phyloP scores from a whole-genome alignment of 2,797 vertebrate species.

The Coregonus ussuriensis region DNA sequence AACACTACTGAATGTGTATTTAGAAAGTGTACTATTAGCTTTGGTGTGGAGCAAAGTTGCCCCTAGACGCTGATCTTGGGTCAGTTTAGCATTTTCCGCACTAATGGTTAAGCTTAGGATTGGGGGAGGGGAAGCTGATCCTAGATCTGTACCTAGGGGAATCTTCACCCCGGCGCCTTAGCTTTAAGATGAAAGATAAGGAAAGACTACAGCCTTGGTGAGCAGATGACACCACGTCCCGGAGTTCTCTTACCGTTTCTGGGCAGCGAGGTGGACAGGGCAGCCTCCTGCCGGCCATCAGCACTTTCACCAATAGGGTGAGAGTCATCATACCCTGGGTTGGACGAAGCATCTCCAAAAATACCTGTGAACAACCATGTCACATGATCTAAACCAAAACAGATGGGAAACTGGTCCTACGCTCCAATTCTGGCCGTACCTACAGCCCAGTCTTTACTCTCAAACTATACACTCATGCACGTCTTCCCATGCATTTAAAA shows the following conservation, averaged over 20 bases:
- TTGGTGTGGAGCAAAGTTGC: too few relatives aligned
- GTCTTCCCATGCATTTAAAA: neutral
- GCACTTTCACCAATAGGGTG: conserved; percentile 75
- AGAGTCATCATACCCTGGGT: conserved; percentile 88
- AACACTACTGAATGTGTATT: neutral
- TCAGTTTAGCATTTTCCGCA: too few relatives aligned
- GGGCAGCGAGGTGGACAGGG: conserved; percentile 75
- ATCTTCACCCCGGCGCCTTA: too few relatives aligned
- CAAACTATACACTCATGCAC: neutral
- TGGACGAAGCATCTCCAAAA: conserved; percentile 80
- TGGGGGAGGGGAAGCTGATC: too few relatives aligned
- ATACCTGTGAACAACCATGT: conserved; percentile 67
- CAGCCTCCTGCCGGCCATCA: conserved; percentile 80
- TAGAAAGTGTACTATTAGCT: neutral
- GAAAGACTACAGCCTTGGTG: too few relatives aligned
- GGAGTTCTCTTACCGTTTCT: conserved; percentile 68
- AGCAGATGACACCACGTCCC: neutral
- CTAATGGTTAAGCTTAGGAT: too few relatives aligned
- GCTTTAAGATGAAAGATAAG: too few relatives aligned
- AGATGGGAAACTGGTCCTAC: neutral
- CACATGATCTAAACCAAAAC: neutral
- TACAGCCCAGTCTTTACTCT: neutral
- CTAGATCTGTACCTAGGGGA: too few relatives aligned
- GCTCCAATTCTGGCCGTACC: neutral
- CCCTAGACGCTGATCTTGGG: too few relatives aligned